Conservation (phyloP, 1,140 invertebrate species). For the Drosophila truncata region DNA sequence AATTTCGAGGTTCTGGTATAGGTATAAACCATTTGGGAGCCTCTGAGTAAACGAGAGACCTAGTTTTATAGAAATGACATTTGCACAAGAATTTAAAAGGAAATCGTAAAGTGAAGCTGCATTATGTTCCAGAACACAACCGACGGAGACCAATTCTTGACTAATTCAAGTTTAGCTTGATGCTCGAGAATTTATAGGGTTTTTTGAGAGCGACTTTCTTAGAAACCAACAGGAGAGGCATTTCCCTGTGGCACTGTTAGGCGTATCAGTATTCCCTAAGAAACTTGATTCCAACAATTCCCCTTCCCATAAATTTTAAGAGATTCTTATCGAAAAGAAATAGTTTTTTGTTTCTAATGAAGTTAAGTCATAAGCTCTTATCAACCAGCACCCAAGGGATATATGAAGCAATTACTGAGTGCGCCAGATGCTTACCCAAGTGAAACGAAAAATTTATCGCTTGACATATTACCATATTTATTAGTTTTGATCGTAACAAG, state of each 20-base stretch:
- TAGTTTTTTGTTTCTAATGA: background rate
- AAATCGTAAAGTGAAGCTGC: background rate
- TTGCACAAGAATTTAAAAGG: background rate
- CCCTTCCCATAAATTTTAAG: background rate
- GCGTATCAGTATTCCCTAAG: background rate
- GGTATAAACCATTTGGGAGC: background rate
- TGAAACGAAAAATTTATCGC: background rate
- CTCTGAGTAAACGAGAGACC: background rate
- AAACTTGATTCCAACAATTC: background rate
- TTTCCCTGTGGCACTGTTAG: background rate
- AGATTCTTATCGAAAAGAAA: background rate
- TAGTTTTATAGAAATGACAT: background rate
- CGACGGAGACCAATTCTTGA: background rate
- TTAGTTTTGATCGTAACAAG: background rate
- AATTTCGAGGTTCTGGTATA: background rate
- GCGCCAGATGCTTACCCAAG: background rate
- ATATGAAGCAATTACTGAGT: background rate
- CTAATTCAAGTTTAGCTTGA: background rate
- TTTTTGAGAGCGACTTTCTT: background rate
- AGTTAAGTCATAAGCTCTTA: background rate
- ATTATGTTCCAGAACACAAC: background rate
- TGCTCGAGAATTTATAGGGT: background rate
- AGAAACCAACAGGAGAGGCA: background rate
- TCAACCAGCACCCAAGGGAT: no score
- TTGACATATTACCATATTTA: background rate